A percentile compares a stretch with the other conserved stretches of the same genome.
These are phyloP conservation scores for Aphodius granarius DNA, from an alignment of 2,888 invertebrate species.

Conservation along the genomic window DNA sequence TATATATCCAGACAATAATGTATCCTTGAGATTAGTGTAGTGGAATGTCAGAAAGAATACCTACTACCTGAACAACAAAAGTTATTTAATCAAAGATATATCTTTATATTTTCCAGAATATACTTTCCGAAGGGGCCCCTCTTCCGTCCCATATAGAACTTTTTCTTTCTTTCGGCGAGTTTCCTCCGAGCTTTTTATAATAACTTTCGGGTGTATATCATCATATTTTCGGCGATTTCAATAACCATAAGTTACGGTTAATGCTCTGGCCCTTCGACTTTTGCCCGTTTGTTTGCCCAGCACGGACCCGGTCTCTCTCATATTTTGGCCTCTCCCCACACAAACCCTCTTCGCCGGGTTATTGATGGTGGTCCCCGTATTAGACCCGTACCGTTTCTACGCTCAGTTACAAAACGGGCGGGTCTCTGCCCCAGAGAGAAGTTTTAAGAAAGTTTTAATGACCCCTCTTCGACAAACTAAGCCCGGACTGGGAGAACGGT, in stretches of 20 bases:
- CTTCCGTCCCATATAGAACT: neutral
- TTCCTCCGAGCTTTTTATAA: neutral
- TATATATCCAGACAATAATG: no score
- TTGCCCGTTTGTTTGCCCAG: conserved; percentile 11
- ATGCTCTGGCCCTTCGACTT: conserved; percentile 14
- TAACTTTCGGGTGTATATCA: conserved; percentile 18
- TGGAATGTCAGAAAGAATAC: no score
- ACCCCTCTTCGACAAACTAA: neutral
- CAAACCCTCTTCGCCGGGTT: neutral
- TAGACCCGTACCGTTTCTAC: neutral
- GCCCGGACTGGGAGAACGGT: neutral
- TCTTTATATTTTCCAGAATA: neutral
- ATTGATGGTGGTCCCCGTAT: conserved; percentile 2
- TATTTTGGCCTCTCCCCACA: neutral
- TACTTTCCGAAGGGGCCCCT: neutral
- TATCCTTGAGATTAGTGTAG: no score
- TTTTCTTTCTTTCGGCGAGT: neutral
- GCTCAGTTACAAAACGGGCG: neutral
- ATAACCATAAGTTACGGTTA: conserved; percentile 23
- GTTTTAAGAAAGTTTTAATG: neutral
- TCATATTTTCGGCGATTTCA: conserved; percentile 21
- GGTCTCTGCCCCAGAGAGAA: neutral
- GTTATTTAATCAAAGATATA: neutral
- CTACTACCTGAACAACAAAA: neutral
- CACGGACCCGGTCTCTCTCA: neutral